Conservation (phyloP, 2,113 vertebrate genomes). For the Synodontis membranacea region DNA sequence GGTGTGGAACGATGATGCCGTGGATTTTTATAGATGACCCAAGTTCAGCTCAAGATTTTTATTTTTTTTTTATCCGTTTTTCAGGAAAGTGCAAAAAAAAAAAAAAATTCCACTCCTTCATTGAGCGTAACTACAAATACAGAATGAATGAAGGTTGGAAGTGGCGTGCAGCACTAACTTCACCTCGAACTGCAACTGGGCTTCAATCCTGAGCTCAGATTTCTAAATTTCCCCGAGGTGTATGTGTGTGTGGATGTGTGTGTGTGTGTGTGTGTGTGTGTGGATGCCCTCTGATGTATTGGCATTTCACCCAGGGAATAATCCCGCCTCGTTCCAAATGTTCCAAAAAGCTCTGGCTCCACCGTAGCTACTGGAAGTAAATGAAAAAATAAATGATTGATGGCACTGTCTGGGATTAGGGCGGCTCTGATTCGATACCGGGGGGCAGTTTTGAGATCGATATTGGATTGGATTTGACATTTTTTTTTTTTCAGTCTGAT, state of each 20-base stretch:
- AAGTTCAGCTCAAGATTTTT: neutral
- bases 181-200: too few relatives aligned
- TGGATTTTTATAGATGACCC: conserved; percentile 20
- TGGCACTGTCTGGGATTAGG: neutral
- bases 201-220: neutral
- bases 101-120: neutral
- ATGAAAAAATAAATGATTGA: neutral
- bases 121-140: neutral
- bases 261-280: neutral
- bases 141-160: neutral
- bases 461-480: neutral
- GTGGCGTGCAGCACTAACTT: neutral
- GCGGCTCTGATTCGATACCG: neutral
- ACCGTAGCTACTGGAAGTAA: neutral
- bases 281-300: neutral
- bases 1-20: neutral
- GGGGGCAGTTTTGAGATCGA: neutral
- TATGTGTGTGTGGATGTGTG: neutral
- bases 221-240: neutral
- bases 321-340: neutral
- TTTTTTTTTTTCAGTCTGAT: neutral
- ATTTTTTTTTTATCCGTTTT: neutral
- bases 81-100: neutral
- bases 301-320: neutral
- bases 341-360: neutral